phyloP scores from a whole-genome alignment of 2,888 invertebrate genomes.

The Xylocampa areola region DNA sequence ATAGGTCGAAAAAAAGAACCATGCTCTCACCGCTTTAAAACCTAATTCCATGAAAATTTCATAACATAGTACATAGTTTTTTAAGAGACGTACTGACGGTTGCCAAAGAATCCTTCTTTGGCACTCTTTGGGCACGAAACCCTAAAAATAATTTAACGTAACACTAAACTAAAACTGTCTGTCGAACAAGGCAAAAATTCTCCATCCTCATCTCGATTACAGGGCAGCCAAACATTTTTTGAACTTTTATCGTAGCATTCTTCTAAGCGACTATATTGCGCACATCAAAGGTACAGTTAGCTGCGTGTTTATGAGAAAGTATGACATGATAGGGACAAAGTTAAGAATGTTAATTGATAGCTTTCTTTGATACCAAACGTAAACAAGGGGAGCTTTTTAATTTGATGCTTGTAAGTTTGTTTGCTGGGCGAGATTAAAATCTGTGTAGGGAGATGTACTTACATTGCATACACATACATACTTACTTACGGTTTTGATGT shows the following conservation, averaged over 20 bases:
- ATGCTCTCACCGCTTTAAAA: too few relatives aligned
- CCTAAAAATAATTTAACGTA: background rate
- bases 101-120: too few relatives aligned
- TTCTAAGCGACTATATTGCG: constrained; percentile 55
- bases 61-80: too few relatives aligned
- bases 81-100: too few relatives aligned
- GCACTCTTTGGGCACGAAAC: too few relatives aligned
- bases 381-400: constrained; percentile 79
- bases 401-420: constrained; percentile 68
- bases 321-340: constrained; percentile 73
- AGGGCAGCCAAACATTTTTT: constrained; percentile 51
- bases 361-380: constrained; percentile 76
- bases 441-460: constrained; percentile 47
- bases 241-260: constrained; percentile 68
- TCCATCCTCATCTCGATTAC: constrained; percentile 7
- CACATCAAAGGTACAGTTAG: constrained; percentile 68
- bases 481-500: too few relatives aligned
- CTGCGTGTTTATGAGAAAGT: constrained; percentile 73
- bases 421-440: constrained; percentile 54
- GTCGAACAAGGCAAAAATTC: constrained; percentile 18
- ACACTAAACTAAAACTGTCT: background rate
- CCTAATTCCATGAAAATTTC: too few relatives aligned
- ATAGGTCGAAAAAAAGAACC: too few relatives aligned
- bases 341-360: constrained; percentile 74
- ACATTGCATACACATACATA: too few relatives aligned